Percentiles rank a stretch among this genome's conserved stretches.
Conservation (phyloP, 1,140 invertebrate genomes). For the Listronotus oregonensis region DNA sequence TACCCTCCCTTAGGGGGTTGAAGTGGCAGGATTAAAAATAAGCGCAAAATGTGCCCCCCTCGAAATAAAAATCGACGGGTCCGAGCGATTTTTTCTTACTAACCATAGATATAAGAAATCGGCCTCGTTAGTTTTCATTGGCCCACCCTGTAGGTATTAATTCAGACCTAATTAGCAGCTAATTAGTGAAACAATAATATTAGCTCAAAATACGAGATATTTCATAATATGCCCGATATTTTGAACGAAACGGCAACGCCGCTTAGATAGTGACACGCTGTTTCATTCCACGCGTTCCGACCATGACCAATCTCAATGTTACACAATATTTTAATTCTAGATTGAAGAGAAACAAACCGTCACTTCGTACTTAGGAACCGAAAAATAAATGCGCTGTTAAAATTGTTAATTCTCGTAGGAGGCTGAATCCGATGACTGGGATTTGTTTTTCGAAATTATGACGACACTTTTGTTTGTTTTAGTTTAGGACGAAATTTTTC, state of each 20-base stretch:
- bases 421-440: neutral
- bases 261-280: conserved; percentile 25
- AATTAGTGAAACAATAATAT: no score
- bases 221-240: no score
- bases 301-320: conserved; percentile 48
- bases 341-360: conserved; percentile 38
- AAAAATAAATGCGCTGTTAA: conserved; percentile 15
- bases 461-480: neutral
- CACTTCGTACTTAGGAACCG: conserved; percentile 17
- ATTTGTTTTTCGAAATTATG: conserved; percentile 5
- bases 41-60: no score
- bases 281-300: conserved; percentile 39
- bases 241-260: conserved; percentile 4
- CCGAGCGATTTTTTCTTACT: no score
- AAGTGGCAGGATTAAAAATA: no score
- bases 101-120: no score
- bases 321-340: conserved; percentile 47
- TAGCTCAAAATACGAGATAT: no score
- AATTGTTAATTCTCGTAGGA: conserved; percentile 4
- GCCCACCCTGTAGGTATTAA: no score
- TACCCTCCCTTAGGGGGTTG: no score
- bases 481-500: neutral
- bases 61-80: no score
- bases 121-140: no score
- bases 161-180: no score